Evolutionary conservation across 1,140 invertebrate species (phyloP), one percentile per base, ranked within the genome.

Genomic region (Aphaenogaster rudis): DNA sequence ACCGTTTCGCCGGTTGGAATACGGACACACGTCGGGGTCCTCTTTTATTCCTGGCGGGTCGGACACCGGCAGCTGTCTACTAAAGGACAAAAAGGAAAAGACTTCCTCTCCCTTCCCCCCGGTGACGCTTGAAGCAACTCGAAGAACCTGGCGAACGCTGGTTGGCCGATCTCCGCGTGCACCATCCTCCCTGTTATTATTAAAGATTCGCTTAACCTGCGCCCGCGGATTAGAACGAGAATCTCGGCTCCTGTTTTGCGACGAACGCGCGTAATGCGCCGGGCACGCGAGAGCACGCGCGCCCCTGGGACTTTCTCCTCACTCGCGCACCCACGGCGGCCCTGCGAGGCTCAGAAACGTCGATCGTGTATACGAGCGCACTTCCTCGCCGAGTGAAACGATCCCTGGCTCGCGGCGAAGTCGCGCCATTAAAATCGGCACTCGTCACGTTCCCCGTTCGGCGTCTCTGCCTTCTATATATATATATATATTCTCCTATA

Each of bases 291-390:
- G 59, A 42, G 36, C 54, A 42, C 54, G 78, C 64, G 48, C 78
- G 63, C 15, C 78, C 36, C 77, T 79, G 77, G 61, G 78, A 81
- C 78, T 81, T 81, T 81, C 78, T 84, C 71, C 36, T 57, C 64
- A 36, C 17, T 39, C 36, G 48, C 45, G 67, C 48, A 72, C 36
- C 66, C 61, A 79, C 61, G 21, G 42, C 45, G 59, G 28, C 42
- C 28, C 33, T 50, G 33, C 59, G 33, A 9, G 66, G n/a, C 45
- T 36, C 42, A 33, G 28, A 3, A 78, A 78, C 57, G 39, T 21
- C 39, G 74, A 33, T 33, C 42, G 15, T 42, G n/a, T 8, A 48
- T 8, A 48, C 42, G 9, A 33, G n/a, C 21, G 42, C 11, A 79
- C 21, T 66, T 79, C 64, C 45, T 64, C 13, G 17, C 9, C 28